These are phyloP conservation scores for Drosophila neocordata DNA, from an alignment of 1,140 invertebrate species.

Conservation along the genomic window DNA sequence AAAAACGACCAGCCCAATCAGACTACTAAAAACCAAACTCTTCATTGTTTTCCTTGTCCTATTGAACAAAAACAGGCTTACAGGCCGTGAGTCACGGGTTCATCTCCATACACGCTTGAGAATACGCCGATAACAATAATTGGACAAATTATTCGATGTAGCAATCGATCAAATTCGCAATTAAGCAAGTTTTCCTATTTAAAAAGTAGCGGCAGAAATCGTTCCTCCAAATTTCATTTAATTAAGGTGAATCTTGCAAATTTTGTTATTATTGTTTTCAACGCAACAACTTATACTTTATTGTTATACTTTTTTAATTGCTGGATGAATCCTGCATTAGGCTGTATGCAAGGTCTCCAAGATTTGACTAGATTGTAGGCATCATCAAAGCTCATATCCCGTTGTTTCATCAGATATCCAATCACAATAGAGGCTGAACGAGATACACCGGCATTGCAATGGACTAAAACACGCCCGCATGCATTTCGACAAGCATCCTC, in stretches of 20 bases:
- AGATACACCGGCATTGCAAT: conserved; percentile 96
- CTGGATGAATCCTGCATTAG: conserved; percentile 91
- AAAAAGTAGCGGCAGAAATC: no score
- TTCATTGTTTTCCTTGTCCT: not conserved
- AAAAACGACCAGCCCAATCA: not conserved
- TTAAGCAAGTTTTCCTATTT: no score
- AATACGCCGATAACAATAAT: not conserved
- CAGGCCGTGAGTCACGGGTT: no score
- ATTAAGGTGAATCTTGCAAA: no score
- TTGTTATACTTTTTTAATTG: conserved; percentile 84
- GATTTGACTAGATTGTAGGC: conserved; percentile 88
- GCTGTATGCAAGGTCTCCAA: conserved; percentile 87
- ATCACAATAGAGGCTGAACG: conserved; percentile 92
- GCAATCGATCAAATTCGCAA: not conserved
- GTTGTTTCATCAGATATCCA: conserved; percentile 90
- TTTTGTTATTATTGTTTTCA: no score
- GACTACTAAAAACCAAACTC: not conserved
- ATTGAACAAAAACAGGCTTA: not conserved
- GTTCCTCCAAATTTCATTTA: no score
- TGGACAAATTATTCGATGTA: not conserved
- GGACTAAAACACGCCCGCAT: conserved; percentile 89
- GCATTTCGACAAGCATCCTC: conserved; percentile 74
- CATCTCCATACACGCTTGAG: no score
- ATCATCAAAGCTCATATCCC: conserved; percentile 86
- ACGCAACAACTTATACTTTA: not conserved